Evolutionary conservation across 2,113 vertebrate species (phyloP), one percentile per base, ranked within the genome.

Genomic region (Cichladusa arquata): DNA sequence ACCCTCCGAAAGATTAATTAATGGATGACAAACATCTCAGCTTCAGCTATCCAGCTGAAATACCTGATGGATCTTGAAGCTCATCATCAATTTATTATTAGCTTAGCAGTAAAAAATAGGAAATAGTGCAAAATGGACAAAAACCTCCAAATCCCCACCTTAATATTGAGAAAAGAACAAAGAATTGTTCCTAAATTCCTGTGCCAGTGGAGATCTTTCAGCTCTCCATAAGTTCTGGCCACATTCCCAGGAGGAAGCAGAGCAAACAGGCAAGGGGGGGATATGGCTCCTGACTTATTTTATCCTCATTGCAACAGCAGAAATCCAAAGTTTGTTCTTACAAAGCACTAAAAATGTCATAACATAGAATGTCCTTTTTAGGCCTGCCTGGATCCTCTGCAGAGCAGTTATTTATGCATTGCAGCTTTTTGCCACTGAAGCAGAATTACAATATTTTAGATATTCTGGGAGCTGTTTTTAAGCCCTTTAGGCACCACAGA

Each of bases 1-100:
- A 96, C 67, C 64, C 56, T 90, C 40, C 20, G 3, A 34, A 92
- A 92, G 85, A 79, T 81, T 78, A 91, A 94, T 92, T 94, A 93
- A 47, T 48, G 72, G 67, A 66, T 90, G 93, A 53, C 90, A 88
- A 93, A 92, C 57, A 73, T 66, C 74, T 90, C 15, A 1, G 51
- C 76, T 73, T 57, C 82, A 60, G 44, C 58, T 64, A 70, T 19
- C 74, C 17, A 47, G 81, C 90, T 67, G 79, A 94, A 84, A 82
- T n/a, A 66, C 34, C 7, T 24, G 33, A 20, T 56, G 11, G 48
- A 17, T 62, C 62, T 45, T n/a, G 12, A 5, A 40, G 42, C 34
- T 84, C 22, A 18, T 66, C 19, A 71, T 64, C 67, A 8, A 87
- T 80, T 50, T 73, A 62, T 87, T 84, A n/a, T 48, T 74, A 77